phyloP scores from a whole-genome alignment of 2,113 vertebrate species.

The Chlorocebus sabaeus region DNA sequence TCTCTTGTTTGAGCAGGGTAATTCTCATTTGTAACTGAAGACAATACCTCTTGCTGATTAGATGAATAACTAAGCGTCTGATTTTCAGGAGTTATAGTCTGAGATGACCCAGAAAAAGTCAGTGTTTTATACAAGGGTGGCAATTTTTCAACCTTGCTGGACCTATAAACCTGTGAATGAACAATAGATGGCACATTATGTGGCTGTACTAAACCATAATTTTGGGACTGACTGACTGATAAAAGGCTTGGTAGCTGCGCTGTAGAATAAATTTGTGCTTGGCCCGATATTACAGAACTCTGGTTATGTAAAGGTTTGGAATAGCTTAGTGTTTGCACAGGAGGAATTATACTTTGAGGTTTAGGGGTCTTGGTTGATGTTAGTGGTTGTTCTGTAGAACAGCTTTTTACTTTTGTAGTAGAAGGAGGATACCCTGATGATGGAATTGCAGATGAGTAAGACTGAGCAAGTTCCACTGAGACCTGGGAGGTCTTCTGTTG shows the following conservation, averaged over 20 bases:
- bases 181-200: slow-evolving; percentile 88
- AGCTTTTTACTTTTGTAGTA: slow-evolving; percentile 88
- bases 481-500: slow-evolving; percentile 91
- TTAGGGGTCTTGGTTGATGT: slow-evolving; percentile 86
- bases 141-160: slow-evolving; percentile 91
- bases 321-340: slow-evolving; percentile 91
- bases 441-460: slow-evolving; percentile 87
- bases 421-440: slow-evolving; percentile 89
- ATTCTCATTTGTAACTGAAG: slow-evolving; percentile 87
- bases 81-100: slow-evolving; percentile 88
- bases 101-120: slow-evolving; percentile 91
- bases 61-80: slow-evolving; percentile 91
- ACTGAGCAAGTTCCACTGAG: slow-evolving; percentile 89
- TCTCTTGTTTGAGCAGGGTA: slow-evolving; percentile 91
- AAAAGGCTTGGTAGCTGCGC: slow-evolving; percentile 92
- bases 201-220: slow-evolving; percentile 88
- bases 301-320: slow-evolving; percentile 92
- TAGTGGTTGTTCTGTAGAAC: slow-evolving; percentile 87
- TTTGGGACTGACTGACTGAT: slow-evolving; percentile 92
- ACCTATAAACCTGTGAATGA: slow-evolving; percentile 90
- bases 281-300: slow-evolving; percentile 93
- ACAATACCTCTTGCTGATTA: slow-evolving; percentile 87
- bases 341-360: slow-evolving; percentile 87
- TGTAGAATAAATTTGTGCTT: slow-evolving; percentile 92
- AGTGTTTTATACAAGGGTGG: slow-evolving; percentile 93